These are phyloP conservation scores for Hemistola chrysoprasaria DNA, from an alignment of 2,888 invertebrate species.

Conservation along the genomic window DNA sequence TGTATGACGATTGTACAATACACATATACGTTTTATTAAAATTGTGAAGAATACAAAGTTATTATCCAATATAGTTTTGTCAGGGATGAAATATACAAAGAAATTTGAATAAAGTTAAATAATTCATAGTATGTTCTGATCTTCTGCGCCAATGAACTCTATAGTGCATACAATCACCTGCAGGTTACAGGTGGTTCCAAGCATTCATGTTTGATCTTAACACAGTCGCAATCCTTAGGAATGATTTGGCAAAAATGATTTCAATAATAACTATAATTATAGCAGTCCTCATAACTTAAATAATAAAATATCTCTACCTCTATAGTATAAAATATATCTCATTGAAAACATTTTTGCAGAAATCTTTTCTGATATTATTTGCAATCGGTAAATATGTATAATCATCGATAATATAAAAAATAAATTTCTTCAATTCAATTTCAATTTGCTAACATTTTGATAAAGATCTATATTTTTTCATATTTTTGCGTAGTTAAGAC, in stretches of 20 bases:
- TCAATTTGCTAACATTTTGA: constrained; percentile 34
- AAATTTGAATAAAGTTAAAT: no score
- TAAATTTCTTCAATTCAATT: constrained; percentile 36
- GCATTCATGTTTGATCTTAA: no score
- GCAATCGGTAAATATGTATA: constrained; percentile 49
- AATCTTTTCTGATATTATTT: constrained; percentile 60
- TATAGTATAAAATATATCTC: constrained; percentile 34
- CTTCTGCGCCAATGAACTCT: no score
- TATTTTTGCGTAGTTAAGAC: constrained; percentile 27
- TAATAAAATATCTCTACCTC: constrained; percentile 34
- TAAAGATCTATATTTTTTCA: constrained; percentile 43
- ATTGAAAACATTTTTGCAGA: constrained; percentile 50
- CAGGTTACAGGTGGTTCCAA: no score
- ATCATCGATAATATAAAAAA: no score
- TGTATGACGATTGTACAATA: no score
- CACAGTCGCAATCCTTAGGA: constrained; percentile 45
- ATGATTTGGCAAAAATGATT: constrained; percentile 50
- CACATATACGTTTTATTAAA: no score
- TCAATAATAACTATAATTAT: constrained; percentile 23
- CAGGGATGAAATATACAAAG: no score
- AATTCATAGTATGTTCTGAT: no score
- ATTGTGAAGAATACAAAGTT: no score
- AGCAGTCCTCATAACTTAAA: constrained; percentile 38
- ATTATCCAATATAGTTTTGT: no score
- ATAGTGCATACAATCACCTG: no score